Evolutionary conservation across 92 coral and sea anemone genomes (phyloP).

Genomic region (Galaxea fascicularis): DNA sequence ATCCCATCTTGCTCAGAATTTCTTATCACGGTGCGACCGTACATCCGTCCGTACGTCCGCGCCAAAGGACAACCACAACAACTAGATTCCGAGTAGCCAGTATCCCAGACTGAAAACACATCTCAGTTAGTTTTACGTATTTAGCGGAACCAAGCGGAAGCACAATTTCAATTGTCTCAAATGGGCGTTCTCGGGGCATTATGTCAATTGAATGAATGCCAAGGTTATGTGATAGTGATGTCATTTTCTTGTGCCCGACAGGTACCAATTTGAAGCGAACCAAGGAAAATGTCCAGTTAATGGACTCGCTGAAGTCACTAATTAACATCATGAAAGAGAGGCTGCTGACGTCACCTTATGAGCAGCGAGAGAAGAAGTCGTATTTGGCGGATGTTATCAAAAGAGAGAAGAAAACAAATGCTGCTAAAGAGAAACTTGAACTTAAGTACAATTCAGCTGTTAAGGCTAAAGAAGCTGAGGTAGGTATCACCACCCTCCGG

Average conservation of each 20-base stretch:
- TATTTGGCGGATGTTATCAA: conserved; percentile 77
- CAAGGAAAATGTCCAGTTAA: conserved; percentile 52
- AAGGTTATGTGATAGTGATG: not conserved
- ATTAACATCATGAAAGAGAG: conserved; percentile 79
- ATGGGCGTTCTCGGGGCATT: not conserved
- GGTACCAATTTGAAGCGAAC: conserved; percentile 34
- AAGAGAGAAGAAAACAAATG: conserved; percentile 84
- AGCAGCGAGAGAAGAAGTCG: conserved; percentile 70
- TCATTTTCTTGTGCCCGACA: not conserved
- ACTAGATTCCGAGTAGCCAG: too few relatives aligned
- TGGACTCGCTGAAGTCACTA: conserved; percentile 69
- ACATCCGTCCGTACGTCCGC: too few relatives aligned
- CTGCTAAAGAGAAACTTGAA: conserved; percentile 75
- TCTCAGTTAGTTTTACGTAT: too few relatives aligned
- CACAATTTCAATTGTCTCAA: too few relatives aligned
- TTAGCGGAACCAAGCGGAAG: too few relatives aligned
- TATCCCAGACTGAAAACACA: too few relatives aligned
- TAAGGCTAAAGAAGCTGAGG: conserved; percentile 85
- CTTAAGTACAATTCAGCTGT: conserved; percentile 74
- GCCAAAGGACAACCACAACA: too few relatives aligned
- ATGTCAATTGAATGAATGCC: not conserved
- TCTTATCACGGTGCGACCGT: too few relatives aligned
- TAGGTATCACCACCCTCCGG: too few relatives aligned
- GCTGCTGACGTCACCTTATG: conserved; percentile 85
- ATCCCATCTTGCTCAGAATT: too few relatives aligned